phyloP scores from a whole-genome alignment of 2,797 vertebrate species.

The Notolabrus celidotus region DNA sequence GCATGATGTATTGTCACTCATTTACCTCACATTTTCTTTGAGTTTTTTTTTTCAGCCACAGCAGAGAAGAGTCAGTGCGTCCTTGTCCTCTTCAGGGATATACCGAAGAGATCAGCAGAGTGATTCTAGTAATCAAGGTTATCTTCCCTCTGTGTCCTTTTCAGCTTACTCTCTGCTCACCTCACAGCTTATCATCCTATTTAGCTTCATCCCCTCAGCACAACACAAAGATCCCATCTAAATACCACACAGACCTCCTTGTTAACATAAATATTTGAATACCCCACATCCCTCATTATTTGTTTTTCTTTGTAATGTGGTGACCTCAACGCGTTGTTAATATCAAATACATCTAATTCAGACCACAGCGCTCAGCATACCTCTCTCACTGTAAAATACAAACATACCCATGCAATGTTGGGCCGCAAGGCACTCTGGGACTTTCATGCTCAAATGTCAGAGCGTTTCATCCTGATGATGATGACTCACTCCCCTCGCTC shows the following conservation, averaged over 20 bases:
- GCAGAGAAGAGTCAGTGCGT: slow-evolving; percentile 20
- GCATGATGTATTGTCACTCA: slow-evolving; percentile 63
- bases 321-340: slow-evolving; percentile 21
- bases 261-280: slow-evolving; percentile 50
- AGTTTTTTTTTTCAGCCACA: slow-evolving; percentile 26
- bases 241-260: slow-evolving; percentile 35
- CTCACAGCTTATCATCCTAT: slow-evolving; percentile 39
- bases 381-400: slow-evolving; percentile 67
- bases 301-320: slow-evolving; percentile 21
- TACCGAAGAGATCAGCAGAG: slow-evolving; percentile 53
- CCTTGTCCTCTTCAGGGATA: slow-evolving; percentile 54
- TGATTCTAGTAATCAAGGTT: slow-evolving; percentile 69
- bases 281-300: slow-evolving; percentile 19
- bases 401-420: slow-evolving; percentile 52
- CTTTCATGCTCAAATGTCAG: slow-evolving; percentile 85
- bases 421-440: slow-evolving; percentile 77
- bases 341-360: slow-evolving; percentile 41
- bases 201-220: slow-evolving; percentile 45
- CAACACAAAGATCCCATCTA: slow-evolving; percentile 36
- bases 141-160: slow-evolving; percentile 56
- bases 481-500: slow-evolving; percentile 76
- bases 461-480: slow-evolving; percentile 82
- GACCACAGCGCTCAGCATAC: slow-evolving; percentile 27
- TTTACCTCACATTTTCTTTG: slow-evolving; percentile 48
- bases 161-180: slow-evolving; percentile 46